Evolutionary conservation across 1,140 invertebrate species (phyloP).

Genomic region (Brachystomella parvula): DNA sequence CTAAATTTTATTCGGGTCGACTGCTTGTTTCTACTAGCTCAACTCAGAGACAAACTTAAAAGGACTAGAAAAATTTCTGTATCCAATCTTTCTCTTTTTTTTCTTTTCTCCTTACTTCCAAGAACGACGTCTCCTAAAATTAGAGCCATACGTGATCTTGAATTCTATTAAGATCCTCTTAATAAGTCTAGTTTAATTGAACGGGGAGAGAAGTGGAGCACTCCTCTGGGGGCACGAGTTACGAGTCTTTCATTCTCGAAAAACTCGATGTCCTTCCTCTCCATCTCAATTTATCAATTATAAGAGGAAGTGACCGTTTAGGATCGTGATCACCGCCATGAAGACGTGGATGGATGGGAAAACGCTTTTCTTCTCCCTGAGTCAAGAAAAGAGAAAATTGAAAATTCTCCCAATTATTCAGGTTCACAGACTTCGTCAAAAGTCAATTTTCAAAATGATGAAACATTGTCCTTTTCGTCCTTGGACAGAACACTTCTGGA

Average conservation of each 20-base stretch:
- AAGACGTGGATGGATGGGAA: too few species aligned
- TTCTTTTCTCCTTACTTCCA: background rate
- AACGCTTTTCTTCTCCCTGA: too few species aligned
- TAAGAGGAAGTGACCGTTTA: background rate
- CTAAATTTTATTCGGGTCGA: conserved; percentile 33
- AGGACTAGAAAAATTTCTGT: conserved; percentile 21
- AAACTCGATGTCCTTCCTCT: background rate
- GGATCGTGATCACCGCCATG: too few species aligned
- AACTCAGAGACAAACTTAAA: background rate
- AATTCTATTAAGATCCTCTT: conserved; percentile 32
- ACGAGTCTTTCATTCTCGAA: background rate
- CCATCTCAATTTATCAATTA: conserved; percentile 6
- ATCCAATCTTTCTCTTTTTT: conserved; percentile 25
- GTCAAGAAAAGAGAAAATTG: too few species aligned
- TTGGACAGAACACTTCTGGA: too few species aligned
- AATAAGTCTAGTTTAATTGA: conserved; percentile 33
- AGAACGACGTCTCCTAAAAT: background rate
- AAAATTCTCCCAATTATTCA: too few species aligned
- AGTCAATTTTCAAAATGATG: too few species aligned
- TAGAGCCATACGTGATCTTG: conserved; percentile 30
- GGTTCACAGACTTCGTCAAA: too few species aligned
- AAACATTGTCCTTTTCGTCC: too few species aligned
- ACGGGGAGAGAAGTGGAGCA: conserved; percentile 5
- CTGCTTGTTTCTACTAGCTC: background rate
- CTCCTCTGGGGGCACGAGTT: background rate